Evolutionary conservation across 2,113 vertebrate genomes (phyloP).

Genomic region (Psammodynastes pulverulentus): DNA sequence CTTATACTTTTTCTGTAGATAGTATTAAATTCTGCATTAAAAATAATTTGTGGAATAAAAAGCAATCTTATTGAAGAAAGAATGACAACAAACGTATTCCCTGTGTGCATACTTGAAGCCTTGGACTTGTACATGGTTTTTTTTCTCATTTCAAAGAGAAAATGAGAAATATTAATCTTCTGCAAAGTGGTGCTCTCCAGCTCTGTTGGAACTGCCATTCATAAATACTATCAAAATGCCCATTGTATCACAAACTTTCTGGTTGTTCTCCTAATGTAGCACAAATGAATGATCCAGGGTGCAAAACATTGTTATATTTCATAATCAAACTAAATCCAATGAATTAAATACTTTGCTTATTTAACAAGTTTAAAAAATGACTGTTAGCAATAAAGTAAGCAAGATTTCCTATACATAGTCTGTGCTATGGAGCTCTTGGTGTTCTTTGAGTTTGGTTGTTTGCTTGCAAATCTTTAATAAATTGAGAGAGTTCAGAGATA

Average conservation of each 20-base stretch:
- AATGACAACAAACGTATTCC: slow-evolving; percentile 35
- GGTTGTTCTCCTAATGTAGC: not conserved
- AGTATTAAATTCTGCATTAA: not conserved
- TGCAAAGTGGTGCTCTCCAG: not conserved
- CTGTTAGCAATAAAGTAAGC: not conserved
- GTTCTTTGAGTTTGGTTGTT: too few species aligned
- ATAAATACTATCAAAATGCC: not conserved
- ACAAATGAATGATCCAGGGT: not conserved
- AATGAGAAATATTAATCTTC: not conserved
- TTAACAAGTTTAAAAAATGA: not conserved
- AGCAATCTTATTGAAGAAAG: slow-evolving; percentile 31
- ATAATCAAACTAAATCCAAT: not conserved
- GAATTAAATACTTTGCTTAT: not conserved
- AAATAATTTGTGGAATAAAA: not conserved
- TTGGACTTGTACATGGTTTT: not conserved
- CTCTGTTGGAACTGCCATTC: not conserved
- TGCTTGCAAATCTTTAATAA: too few species aligned
- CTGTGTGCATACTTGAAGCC: slow-evolving; percentile 5
- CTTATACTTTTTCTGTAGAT: slow-evolving; percentile 45
- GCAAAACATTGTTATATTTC: not conserved
- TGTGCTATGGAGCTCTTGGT: not conserved
- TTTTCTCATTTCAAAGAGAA: not conserved
- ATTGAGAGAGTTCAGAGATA: too few species aligned
- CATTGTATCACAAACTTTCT: not conserved
- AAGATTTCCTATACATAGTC: not conserved